Conservation (phyloP, 1,140 invertebrate genomes). For the Eufriesea mexicana region DNA sequence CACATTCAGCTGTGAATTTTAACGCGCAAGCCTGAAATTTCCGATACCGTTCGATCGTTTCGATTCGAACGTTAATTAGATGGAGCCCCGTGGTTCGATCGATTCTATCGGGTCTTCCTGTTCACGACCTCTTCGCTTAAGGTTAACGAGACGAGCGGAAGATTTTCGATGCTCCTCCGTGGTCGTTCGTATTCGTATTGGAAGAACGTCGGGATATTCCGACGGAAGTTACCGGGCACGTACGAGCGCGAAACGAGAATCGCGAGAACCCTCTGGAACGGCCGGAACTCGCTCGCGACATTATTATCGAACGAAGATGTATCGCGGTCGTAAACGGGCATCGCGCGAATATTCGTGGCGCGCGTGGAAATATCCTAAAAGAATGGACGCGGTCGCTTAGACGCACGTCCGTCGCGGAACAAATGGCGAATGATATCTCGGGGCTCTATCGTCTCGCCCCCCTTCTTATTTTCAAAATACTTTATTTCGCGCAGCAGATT, state of each 20-base stretch:
- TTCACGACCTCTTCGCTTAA: background rate
- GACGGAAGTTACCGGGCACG: background rate
- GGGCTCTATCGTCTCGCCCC: slow-evolving; percentile 54
- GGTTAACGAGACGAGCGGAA: no score
- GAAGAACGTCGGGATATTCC: background rate
- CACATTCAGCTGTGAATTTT: slow-evolving; percentile 47
- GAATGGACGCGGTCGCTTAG: slow-evolving; percentile 1
- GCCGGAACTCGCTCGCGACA: background rate
- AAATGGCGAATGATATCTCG: slow-evolving; percentile 65
- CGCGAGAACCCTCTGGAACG: background rate
- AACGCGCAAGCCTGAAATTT: slow-evolving; percentile 28
- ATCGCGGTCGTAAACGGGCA: background rate
- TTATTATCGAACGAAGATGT: slow-evolving; percentile 1
- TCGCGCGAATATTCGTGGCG: background rate
- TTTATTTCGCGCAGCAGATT: slow-evolving; percentile 79
- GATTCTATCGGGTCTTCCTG: background rate
- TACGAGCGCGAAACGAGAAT: background rate
- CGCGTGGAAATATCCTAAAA: background rate
- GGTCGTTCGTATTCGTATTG: background rate
- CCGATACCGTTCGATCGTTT: slow-evolving; percentile 18
- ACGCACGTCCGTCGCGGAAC: slow-evolving; percentile 50
- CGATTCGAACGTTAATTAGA: slow-evolving; percentile 51
- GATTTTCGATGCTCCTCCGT: background rate
- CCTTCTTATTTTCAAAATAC: slow-evolving; percentile 74
- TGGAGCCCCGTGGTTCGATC: background rate